Conservation (phyloP, 2,797 vertebrate genomes). For the Hippoglossus hippoglossus region DNA sequence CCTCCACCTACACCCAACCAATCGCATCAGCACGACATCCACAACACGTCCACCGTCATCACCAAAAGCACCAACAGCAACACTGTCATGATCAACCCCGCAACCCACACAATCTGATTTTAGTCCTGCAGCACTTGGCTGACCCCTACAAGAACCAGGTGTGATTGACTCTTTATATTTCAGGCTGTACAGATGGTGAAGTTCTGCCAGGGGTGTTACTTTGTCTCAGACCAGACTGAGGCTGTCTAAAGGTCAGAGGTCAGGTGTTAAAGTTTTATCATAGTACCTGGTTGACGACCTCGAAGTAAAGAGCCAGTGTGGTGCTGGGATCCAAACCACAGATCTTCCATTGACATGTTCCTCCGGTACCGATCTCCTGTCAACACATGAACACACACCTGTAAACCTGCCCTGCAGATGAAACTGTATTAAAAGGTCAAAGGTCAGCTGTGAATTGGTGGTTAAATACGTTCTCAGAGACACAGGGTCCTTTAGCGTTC, state of each 20-base stretch:
- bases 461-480: conserved; percentile 94
- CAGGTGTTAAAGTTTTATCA: background rate
- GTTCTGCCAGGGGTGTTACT: no score
- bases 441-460: background rate
- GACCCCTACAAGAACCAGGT: no score
- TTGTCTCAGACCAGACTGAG: no score
- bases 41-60: background rate
- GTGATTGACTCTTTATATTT: no score
- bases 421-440: background rate
- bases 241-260: background rate
- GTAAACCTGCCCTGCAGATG: background rate
- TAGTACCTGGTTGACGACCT: conserved; percentile 97
- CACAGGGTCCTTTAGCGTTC: conserved; percentile 94
- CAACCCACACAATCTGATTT: no score
- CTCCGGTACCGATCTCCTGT: conserved; percentile 96
- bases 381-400: background rate
- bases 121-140: no score
- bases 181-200: no score
- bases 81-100: background rate
- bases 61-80: background rate
- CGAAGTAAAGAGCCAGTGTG: conserved; percentile 94
- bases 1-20: conserved; percentile 44
- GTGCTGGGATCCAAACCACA: conserved; percentile 93
- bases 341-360: conserved; percentile 98
- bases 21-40: conserved; percentile 20